A percentile compares a stretch with the other conserved stretches of the same genome.
Conservation (phyloP, 2,797 vertebrate genomes). For the Paratrypauchen microcephalus region DNA sequence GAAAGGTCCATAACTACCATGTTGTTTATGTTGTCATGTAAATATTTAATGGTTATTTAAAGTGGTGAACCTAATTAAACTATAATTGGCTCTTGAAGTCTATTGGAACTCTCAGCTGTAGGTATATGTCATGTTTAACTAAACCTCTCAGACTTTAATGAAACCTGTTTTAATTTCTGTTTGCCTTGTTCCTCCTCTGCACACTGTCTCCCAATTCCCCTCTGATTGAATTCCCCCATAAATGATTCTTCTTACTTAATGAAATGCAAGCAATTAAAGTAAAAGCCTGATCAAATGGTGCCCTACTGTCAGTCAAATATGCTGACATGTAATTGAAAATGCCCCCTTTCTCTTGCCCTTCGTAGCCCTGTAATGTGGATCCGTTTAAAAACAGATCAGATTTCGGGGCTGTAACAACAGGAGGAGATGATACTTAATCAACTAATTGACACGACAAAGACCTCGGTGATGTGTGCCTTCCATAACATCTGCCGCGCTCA, state of each 20-base stretch:
- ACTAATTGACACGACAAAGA: conserved; percentile 93
- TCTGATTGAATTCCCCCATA: conserved; percentile 80
- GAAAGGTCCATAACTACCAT: too few species aligned
- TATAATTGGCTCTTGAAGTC: conserved; percentile 18
- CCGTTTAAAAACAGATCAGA: conserved; percentile 84
- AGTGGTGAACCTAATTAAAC: conserved; percentile 32
- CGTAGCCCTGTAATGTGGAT: conserved; percentile 83
- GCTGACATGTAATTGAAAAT: conserved; percentile 89
- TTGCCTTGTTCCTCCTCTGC: conserved; percentile 43
- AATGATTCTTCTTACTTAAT: conserved; percentile 82
- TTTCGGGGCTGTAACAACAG: conserved; percentile 77
- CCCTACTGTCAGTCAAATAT: conserved; percentile 82
- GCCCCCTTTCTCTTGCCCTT: conserved; percentile 72
- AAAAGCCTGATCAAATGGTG: conserved; percentile 89
- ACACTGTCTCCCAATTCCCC: conserved; percentile 60
- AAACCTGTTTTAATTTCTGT: conserved; percentile 53
- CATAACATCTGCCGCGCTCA: conserved; percentile 73
- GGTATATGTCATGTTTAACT: conserved; percentile 3
- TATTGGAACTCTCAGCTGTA: conserved; percentile 16
- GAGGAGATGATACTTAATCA: conserved; percentile 88
- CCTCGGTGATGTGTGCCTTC: conserved; percentile 74
- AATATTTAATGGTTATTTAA: too few species aligned
- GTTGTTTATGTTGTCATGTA: not conserved
- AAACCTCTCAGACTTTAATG: conserved; percentile 49
- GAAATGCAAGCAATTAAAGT: conserved; percentile 94